Evolutionary conservation across 1,140 invertebrate species (phyloP), one percentile per base, ranked within the genome.

Genomic region (Panulirus ornatus): DNA sequence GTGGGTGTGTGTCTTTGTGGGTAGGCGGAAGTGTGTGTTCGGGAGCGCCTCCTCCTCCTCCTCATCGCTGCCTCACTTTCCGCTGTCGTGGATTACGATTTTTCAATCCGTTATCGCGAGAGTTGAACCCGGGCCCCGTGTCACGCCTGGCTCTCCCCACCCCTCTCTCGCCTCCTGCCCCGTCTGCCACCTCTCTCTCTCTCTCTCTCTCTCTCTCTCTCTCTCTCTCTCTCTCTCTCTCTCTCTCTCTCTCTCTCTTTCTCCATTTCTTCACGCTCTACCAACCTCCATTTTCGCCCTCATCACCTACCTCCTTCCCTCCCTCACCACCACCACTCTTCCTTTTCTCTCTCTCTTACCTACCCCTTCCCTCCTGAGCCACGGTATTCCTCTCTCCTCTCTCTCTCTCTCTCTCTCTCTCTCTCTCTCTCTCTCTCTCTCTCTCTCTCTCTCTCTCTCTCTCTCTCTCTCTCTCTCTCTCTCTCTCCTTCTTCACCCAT

Each of bases 121-220:
- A 27, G 58, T 6, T 66, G 5, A 58, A 58, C 51, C 2, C 16
- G 51, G 51, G n/a, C n/a, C n/a, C 51, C 3, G 16, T 14, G 51
- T 58, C 16, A 58, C 51, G 3, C n/a, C n/a, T n/a, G n/a, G n/a
- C n/a, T n/a, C n/a, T n/a, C n/a, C n/a, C n/a, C n/a, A 22, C 51
- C 51, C 16, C 11, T 58, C 51, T 19, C 51, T 19, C 51, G 9
- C 51, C 16, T 22, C 16, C 51, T 19, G 16, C n/a, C 11, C n/a
- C 51, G 16, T 2, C n/a, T 22, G 16, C 2, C n/a, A 14, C n/a
- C 11, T 58, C 51, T 58, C 51, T 58, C 51, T 58, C 51, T 58
- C 51, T 58, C 51, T 58, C 51, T 58, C 51, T 58, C 51, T 58
- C 51, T 58, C 51, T 58, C 51, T 58, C 51, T 58, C 51, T 58